phyloP scores from a whole-genome alignment of 2,113 vertebrate genomes.

The Etia nguti region DNA sequence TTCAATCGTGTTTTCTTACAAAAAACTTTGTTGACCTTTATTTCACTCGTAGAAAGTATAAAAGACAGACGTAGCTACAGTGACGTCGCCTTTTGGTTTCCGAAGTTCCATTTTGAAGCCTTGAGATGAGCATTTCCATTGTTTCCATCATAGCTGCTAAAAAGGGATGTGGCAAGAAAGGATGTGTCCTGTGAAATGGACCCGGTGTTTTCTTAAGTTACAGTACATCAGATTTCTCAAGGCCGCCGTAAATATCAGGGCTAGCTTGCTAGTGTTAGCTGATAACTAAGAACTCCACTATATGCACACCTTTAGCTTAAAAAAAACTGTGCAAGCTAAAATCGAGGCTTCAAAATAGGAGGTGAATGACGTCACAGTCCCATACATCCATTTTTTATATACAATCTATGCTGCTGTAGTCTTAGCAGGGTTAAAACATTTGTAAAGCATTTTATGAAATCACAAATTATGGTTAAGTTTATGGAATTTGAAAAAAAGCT shows the following conservation, averaged over 20 bases:
- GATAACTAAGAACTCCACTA: not conserved
- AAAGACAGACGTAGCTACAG: not conserved
- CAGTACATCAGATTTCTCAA: not conserved
- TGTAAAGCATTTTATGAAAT: not conserved
- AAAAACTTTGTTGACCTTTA: not conserved
- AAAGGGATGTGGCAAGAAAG: not conserved
- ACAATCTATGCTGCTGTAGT: not conserved
- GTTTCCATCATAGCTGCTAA: not conserved
- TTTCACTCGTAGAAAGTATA: not conserved
- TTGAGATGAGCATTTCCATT: not conserved
- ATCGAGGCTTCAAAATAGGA: not conserved
- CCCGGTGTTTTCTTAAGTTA: not conserved
- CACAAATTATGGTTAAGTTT: not conserved
- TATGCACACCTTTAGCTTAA: not conserved
- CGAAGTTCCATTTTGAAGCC: not conserved
- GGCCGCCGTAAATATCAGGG: not conserved
- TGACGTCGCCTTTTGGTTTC: not conserved
- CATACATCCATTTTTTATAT: not conserved
- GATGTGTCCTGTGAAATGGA: not conserved
- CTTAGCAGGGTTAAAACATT: fast-evolving
- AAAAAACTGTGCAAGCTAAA: not conserved
- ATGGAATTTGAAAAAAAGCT: not conserved
- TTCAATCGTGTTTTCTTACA: not conserved
- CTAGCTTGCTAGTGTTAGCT: not conserved
- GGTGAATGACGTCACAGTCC: not conserved